Conservation (phyloP, 1,140 invertebrate species). For the Chrysoperla carnea region DNA sequence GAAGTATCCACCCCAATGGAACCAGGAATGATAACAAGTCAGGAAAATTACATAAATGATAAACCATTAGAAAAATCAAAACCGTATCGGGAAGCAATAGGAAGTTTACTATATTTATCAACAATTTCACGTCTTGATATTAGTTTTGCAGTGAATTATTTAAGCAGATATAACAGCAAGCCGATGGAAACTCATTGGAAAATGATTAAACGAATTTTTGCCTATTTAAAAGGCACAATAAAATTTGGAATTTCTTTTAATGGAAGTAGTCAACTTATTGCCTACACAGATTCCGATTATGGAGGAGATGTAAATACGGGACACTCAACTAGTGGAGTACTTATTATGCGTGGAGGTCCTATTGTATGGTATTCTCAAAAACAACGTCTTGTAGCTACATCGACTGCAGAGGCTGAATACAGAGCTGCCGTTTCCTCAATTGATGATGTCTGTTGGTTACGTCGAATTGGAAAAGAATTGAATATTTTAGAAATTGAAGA, state of each 20-base stretch:
- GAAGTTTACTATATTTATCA: no score
- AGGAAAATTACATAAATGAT: constrained; percentile 5
- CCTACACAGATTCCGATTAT: constrained; percentile 10
- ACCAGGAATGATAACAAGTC: constrained; percentile 6
- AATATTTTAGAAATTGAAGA: no score
- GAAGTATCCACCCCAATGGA: constrained; percentile 8
- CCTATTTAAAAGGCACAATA: constrained; percentile 14
- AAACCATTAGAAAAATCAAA: constrained; percentile 1
- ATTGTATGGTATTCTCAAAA: constrained; percentile 10
- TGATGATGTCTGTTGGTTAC: background rate
- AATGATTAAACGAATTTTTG: constrained; percentile 15
- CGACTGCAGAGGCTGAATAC: constrained; percentile 12
- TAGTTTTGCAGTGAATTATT: constrained; percentile 16
- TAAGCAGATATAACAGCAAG: constrained; percentile 12
- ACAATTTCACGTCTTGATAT: no score
- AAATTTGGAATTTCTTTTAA: constrained; percentile 10
- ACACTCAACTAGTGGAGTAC: constrained; percentile 9
- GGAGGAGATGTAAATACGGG: constrained; percentile 5
- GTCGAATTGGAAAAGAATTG: no score
- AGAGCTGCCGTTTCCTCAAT: constrained; percentile 1
- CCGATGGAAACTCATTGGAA: constrained; percentile 10
- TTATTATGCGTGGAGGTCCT: constrained; percentile 8
- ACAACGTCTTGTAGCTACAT: constrained; percentile 9
- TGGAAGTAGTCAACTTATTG: constrained; percentile 4
- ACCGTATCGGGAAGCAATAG: constrained; percentile 17